A percentile compares a stretch with the other conserved stretches of the same genome.
These are phyloP conservation scores for Calypte anna DNA, from an alignment of 2,113 vertebrate species.

Conservation along the genomic window DNA sequence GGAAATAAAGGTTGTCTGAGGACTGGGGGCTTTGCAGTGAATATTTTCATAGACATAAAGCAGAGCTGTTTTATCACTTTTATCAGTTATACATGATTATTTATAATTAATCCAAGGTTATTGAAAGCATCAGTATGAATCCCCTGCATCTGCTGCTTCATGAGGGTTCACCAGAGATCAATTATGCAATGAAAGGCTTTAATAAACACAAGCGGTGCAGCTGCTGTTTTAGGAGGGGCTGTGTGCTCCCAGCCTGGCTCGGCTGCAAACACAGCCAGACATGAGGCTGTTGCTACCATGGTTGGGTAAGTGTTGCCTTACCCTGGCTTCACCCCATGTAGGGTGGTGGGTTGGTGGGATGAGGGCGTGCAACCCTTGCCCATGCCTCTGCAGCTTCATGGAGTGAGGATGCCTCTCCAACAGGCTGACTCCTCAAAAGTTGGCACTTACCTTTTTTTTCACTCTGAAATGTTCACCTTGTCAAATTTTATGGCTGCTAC, in stretches of 20 bases:
- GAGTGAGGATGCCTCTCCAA: not conserved
- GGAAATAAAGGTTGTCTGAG: not conserved
- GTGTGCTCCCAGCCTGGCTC: fast-evolving
- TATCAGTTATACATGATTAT: not conserved
- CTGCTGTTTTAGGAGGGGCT: not conserved
- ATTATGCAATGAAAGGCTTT: not conserved
- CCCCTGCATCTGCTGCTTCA: slow-evolving; percentile 37
- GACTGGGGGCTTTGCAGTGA: not conserved
- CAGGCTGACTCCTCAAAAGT: not conserved
- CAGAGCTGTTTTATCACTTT: not conserved
- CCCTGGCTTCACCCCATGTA: not conserved
- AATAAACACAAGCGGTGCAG: not conserved
- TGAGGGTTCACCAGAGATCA: not conserved
- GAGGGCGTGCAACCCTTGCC: not conserved
- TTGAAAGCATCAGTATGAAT: not conserved
- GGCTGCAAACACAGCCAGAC: not conserved
- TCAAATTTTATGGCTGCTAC: not conserved
- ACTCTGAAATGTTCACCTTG: not conserved
- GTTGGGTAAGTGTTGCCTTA: fast-evolving
- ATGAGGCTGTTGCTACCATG: fast-evolving
- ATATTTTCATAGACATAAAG: not conserved
- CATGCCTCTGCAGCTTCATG: not conserved
- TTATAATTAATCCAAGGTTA: slow-evolving; percentile 10
- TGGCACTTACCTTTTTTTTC: not conserved
- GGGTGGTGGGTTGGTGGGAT: not conserved